Base-by-base conservation (phyloP, 2,888 invertebrate genomes). In the Thysanoteuthis rhombus region DNA sequence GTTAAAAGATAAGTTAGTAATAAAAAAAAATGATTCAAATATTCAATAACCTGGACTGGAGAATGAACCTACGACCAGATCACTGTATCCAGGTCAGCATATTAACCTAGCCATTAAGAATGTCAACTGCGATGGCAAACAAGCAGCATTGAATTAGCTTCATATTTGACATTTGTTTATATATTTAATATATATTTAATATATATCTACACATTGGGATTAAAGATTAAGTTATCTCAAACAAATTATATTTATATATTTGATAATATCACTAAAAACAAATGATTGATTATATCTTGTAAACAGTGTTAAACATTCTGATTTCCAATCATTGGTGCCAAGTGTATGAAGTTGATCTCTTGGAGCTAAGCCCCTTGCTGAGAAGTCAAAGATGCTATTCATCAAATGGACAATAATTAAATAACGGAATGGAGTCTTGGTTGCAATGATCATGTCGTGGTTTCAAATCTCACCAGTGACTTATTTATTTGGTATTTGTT, bases 1-100 rank as follows among this genome's bases (percentile, higher is more conserved):
- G 75, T 75, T 75, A n/a, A n/a, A n/a, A 75, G n/a, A 75, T 75
- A 75, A 75, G n/a, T 75, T 75, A 75, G n/a, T 75, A 75, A 75
- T 75, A n/a, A 47, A 45, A 45, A 45, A 45, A 75, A 75, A 75
- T 75, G n/a, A 75, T 75, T 75, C 8, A 75, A n/a, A 75, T n/a
- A 75, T 75, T 75, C 75, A 36, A n/a, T n/a, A n/a, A 36, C n/a
- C 75, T 75, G 75, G n/a, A 75, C 12, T 75, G 19, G 75, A 75
- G 75, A 75, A 19, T 75, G 75, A 75, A 75, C 75, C 75, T 75
- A 19, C 75, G 75, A 75, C 75, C n/a, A 75, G n/a, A 75, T 75
- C 75, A 75, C n/a, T 16, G 75, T 75, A 75, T 75, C 75, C n/a
- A 75, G 75, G 75, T 75, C n/a, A 8, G 12, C n/a, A 75, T 75